Evolutionary conservation across 2,797 vertebrate genomes (phyloP).

Genomic region (Calcarius lapponicus): DNA sequence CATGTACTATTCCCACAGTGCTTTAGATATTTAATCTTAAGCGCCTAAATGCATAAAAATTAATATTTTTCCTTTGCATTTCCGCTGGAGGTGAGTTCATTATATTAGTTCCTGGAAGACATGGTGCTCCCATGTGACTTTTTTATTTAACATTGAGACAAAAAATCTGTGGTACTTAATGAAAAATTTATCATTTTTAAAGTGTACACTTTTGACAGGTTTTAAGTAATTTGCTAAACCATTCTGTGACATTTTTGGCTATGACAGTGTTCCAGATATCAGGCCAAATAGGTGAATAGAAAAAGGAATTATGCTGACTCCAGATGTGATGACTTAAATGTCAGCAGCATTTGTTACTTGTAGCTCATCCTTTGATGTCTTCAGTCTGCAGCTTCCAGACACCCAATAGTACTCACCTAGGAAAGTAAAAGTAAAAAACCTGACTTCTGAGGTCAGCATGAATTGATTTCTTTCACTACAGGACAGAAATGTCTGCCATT

Average conservation of each 20-base stretch:
- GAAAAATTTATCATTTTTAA: background rate
- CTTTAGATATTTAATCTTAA: background rate
- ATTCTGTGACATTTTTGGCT: conserved; percentile 29
- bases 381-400: background rate
- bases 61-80: background rate
- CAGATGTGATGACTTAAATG: background rate
- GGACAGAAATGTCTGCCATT: background rate
- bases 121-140: background rate
- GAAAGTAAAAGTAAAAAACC: background rate
- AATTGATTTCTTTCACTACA: background rate
- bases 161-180: background rate
- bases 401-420: background rate
- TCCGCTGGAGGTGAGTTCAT: background rate
- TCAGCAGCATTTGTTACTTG: background rate
- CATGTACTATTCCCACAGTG: background rate
- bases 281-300: background rate
- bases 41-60: background rate
- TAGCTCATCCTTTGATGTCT: background rate
- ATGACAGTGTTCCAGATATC: background rate
- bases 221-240: background rate
- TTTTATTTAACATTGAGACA: background rate
- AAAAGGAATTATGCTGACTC: background rate
- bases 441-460: background rate
- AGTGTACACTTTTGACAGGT: background rate
- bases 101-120: background rate